phyloP scores from a whole-genome alignment of 2,113 vertebrate genomes.

The Mustela lutreola region DNA sequence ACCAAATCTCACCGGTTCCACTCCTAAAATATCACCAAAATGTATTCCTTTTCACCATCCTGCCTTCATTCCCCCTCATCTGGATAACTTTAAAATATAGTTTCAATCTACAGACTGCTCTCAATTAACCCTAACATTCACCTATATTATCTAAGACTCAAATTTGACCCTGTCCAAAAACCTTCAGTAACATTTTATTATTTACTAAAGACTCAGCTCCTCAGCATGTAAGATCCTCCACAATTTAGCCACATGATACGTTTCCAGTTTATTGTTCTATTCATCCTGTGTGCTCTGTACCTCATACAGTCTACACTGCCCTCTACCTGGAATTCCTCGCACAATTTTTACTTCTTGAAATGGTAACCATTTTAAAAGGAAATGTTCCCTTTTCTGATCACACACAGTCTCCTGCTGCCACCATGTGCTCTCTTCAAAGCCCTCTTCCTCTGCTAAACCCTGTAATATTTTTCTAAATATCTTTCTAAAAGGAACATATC shows the following conservation, averaged over 20 bases:
- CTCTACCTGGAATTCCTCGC: background rate
- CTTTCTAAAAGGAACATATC: conserved; percentile 3
- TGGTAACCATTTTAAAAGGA: background rate
- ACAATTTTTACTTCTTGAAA: background rate
- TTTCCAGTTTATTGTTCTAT: background rate
- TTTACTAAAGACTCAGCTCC: background rate
- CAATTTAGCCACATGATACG: background rate
- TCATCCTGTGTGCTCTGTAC: background rate
- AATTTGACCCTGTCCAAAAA: background rate
- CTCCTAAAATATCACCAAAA: background rate
- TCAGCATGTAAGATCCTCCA: background rate
- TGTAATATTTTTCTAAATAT: background rate
- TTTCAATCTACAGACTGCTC: background rate
- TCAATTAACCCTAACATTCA: conserved; percentile 11
- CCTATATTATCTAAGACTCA: background rate
- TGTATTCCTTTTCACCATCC: background rate
- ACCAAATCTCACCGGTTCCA: background rate
- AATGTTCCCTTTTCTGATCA: background rate
- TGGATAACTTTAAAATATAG: conserved; percentile 17
- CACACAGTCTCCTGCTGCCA: background rate
- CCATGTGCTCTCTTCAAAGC: background rate
- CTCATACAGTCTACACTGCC: background rate
- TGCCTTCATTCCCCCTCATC: background rate
- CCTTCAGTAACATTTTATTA: background rate
- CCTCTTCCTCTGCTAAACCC: background rate